These are phyloP conservation scores for Zaprionus africanus DNA, from an alignment of 1,140 invertebrate genomes.

Conservation along the genomic window DNA sequence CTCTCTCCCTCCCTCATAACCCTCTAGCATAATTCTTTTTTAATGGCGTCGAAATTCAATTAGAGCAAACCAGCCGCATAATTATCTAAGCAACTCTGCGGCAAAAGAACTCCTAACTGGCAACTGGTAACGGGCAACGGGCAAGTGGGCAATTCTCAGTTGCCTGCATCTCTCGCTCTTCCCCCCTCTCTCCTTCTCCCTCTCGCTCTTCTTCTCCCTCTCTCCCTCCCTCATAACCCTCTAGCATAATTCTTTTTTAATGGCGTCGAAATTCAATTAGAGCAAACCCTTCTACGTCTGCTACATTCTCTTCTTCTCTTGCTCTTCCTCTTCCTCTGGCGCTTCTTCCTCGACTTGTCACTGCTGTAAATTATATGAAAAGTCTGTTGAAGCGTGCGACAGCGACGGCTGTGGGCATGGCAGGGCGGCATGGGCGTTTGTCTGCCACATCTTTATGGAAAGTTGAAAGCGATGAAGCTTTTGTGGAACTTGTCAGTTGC, in stretches of 20 bases:
- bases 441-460: constrained; percentile 79
- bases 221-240: not conserved
- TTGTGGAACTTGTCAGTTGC: constrained; percentile 74
- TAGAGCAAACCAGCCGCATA: constrained; percentile 57
- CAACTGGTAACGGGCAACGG: constrained; percentile 17
- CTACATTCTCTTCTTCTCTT: constrained; percentile 15
- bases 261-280: constrained; percentile 77
- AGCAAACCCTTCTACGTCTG: constrained; percentile 57
- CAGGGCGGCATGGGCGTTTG: constrained; percentile 42
- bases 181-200: too few species aligned
- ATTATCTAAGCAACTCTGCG: constrained; percentile 41
- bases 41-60: constrained; percentile 79
- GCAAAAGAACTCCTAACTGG: constrained; percentile 25
- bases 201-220: not conserved
- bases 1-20: not conserved
- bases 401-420: constrained; percentile 23
- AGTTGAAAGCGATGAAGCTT: constrained; percentile 68
- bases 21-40: constrained; percentile 67
- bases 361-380: constrained; percentile 64
- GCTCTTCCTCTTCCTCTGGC: constrained; percentile 47
- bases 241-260: constrained; percentile 73
- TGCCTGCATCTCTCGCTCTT: constrained; percentile 28
- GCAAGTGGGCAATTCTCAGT: constrained; percentile 10
- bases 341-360: constrained; percentile 55
- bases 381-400: constrained; percentile 42